A percentile compares a stretch with the other conserved stretches of the same genome.
Conservation (phyloP, 2,113 vertebrate species). For the Jacana jacana region DNA sequence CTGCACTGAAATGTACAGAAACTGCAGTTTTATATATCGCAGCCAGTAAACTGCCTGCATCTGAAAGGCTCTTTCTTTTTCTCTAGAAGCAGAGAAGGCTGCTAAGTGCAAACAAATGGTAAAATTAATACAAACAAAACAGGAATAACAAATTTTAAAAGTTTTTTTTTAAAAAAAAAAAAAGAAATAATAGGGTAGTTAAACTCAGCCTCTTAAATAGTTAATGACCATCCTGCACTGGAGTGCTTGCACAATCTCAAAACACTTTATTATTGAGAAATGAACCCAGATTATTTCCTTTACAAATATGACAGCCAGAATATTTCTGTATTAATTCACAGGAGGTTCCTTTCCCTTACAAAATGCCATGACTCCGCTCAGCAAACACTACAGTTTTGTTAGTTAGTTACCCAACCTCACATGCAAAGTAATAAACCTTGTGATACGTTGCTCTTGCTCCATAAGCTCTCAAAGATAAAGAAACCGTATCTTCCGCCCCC, state of each 20-base stretch:
- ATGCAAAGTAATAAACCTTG: slow-evolving; percentile 2
- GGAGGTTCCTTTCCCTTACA: neutral
- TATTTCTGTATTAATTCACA: slow-evolving; percentile 13
- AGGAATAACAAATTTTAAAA: no score
- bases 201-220: neutral
- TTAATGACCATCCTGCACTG: neutral
- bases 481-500: neutral
- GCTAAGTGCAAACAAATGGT: neutral
- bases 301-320: neutral
- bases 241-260: neutral
- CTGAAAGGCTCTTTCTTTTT: neutral
- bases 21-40: neutral
- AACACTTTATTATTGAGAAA: slow-evolving; percentile 2
- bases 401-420: neutral
- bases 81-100: neutral
- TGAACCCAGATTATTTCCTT: slow-evolving; percentile 7
- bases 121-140: neutral
- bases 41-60: neutral
- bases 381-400: slow-evolving; percentile 19
- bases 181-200: neutral
- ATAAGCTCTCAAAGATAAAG: neutral
- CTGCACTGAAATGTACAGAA: neutral
- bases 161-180: no score
- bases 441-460: neutral
- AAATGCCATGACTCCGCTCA: neutral